These are phyloP conservation scores for Pogonus chalceus DNA, from an alignment of 1,140 invertebrate species.

Conservation along the genomic window DNA sequence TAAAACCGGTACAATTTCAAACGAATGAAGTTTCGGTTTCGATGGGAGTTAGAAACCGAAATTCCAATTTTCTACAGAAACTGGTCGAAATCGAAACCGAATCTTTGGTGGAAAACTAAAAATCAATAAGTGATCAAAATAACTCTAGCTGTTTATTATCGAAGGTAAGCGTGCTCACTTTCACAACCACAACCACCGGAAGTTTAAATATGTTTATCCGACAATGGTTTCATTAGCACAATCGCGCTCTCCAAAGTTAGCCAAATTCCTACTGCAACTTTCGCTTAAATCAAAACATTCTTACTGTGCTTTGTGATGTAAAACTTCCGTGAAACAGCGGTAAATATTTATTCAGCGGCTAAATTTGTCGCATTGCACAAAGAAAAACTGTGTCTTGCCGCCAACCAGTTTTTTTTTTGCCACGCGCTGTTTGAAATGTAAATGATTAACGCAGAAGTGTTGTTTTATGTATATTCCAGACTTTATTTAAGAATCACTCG, in stretches of 20 bases:
- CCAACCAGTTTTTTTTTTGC: background rate
- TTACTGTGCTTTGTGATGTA: background rate
- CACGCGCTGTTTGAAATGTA: background rate
- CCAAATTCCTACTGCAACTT: background rate
- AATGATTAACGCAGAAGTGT: background rate
- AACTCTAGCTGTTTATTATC: too few species aligned
- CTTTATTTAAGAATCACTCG: background rate
- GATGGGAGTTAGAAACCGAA: too few species aligned
- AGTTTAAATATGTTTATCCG: background rate
- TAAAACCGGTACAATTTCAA: too few species aligned
- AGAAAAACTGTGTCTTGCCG: background rate
- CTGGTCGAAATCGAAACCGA: too few species aligned
- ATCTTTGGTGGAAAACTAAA: too few species aligned
- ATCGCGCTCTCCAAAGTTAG: background rate
- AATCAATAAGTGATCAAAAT: too few species aligned
- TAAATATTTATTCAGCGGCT: background rate
- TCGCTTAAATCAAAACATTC: background rate
- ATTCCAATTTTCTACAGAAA: too few species aligned
- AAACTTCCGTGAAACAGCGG: background rate
- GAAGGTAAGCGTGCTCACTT: too few species aligned
- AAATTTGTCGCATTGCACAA: background rate
- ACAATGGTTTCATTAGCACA: background rate
- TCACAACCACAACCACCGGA: background rate
- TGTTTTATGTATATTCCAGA: background rate
- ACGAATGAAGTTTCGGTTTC: too few species aligned